Evolutionary conservation across 2,888 invertebrate species (phyloP), one percentile per base, ranked within the genome.

Genomic region (Omphaloscelis lunosa): DNA sequence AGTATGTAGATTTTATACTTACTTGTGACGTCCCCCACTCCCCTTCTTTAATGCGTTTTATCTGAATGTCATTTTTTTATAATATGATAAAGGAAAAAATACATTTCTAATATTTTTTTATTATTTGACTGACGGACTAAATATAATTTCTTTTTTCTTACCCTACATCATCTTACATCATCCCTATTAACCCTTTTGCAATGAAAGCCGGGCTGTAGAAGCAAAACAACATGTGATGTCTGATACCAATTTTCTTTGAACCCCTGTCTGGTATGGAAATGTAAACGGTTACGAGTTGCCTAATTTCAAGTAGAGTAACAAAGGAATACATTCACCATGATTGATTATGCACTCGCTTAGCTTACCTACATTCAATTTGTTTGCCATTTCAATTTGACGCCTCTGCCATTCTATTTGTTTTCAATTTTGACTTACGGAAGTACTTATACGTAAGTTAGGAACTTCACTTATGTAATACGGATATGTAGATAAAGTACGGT

Each of bases 381-480:
- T 45, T 78, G 72, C 11, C 29, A 58, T 65, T 45, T 72, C 17
- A 29, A 80, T 41, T 15, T 80, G 65, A 79, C 80, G 5, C 5
- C 59, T 65, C 27, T 72, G 58, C 23, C 80, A 80, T 79, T 80
- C 41, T 53, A 58, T 53, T 76, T 62, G 2, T 9, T 11, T 29
- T 45, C 0, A n/a, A 27, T 59, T 17, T 65, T 53, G n/a, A 45
- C 34, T 56, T 48, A 39, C 34, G 20, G 11, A 72, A 58, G 41
- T 34, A 34, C 29, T 9, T 29, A 72, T 17, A 51, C 17, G 23
- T 53, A 65, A 45, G 34, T 80, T 27, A n/a, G 61, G 77, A 78
- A 70, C 62, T 69, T 27, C 23, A 23, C 17, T 78, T 77, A 78
- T 41, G 77, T 48, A 77, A 78, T 53, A 56, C 34, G 45, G 20